These are phyloP conservation scores for Bemisia tabaci DNA, from an alignment of 1,140 invertebrate species.

Conservation along the genomic window DNA sequence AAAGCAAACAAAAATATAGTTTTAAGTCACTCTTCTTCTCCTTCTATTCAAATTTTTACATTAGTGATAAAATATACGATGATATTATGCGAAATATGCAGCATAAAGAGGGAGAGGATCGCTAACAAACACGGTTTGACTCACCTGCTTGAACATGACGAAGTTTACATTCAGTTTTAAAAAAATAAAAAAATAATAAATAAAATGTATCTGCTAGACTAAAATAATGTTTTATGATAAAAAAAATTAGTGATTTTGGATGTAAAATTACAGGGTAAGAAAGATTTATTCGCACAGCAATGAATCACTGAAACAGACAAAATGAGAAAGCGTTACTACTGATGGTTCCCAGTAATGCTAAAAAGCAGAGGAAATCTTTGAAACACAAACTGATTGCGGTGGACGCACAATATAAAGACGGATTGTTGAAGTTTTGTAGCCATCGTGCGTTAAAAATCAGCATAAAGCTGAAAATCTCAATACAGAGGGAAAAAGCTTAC, in stretches of 20 bases:
- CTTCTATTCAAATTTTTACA: neutral
- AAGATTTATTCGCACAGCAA: neutral
- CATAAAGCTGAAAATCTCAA: too few relatives aligned
- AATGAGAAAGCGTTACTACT: too few relatives aligned
- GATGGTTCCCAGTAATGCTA: too few relatives aligned
- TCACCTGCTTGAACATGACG: neutral
- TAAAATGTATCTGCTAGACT: neutral
- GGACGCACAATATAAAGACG: too few relatives aligned
- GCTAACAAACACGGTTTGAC: neutral
- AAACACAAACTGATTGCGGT: too few relatives aligned
- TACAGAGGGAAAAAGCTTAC: too few relatives aligned
- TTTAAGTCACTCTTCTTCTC: neutral
- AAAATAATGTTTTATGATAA: neutral
- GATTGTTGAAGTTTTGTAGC: too few relatives aligned
- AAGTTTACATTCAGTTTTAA: neutral
- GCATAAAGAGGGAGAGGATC: neutral
- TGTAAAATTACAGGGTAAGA: neutral
- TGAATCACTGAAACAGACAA: neutral
- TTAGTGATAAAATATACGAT: neutral
- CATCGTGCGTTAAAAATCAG: too few relatives aligned
- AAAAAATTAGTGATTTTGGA: neutral
- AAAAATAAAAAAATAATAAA: neutral
- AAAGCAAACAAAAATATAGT: neutral
- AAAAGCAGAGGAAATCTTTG: too few relatives aligned
- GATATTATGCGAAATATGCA: neutral